Evolutionary conservation across 2,113 vertebrate species (phyloP).

Genomic region (Hippopotamus amphibius): DNA sequence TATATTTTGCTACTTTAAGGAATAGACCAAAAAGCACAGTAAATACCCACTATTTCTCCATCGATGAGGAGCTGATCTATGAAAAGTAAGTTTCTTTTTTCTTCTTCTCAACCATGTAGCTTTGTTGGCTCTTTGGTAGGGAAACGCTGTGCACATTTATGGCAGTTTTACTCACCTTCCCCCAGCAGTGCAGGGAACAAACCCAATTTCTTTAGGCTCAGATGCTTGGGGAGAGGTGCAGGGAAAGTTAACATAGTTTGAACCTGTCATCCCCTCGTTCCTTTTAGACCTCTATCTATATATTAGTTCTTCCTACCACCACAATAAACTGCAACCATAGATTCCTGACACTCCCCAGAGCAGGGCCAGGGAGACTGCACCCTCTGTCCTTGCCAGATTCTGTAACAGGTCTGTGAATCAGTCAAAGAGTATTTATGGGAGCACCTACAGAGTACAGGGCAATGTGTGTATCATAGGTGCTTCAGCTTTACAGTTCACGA

Average conservation of each 20-base stretch:
- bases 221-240: background rate
- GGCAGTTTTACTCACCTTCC: background rate
- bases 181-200: background rate
- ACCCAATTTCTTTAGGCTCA: background rate
- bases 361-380: background rate
- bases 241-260: background rate
- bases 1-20: slow-evolving; percentile 97
- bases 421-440: slow-evolving; percentile 29
- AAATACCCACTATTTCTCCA: slow-evolving; percentile 98
- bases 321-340: background rate
- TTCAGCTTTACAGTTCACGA: background rate
- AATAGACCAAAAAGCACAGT: slow-evolving; percentile 97
- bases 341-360: background rate
- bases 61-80: slow-evolving; percentile 97
- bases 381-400: background rate
- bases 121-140: slow-evolving; percentile 23
- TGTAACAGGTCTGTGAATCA: slow-evolving; percentile 48
- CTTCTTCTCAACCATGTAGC: background rate
- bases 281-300: background rate
- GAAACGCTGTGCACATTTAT: background rate
- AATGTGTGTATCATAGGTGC: slow-evolving; percentile 11
- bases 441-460: background rate
- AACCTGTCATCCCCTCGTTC: background rate
- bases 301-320: background rate
- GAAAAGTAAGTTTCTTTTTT: slow-evolving; percentile 94